A percentile compares a stretch with the other conserved stretches of the same genome.
phyloP scores from a whole-genome alignment of 2,113 vertebrate genomes.

The Callionymus lyra region DNA sequence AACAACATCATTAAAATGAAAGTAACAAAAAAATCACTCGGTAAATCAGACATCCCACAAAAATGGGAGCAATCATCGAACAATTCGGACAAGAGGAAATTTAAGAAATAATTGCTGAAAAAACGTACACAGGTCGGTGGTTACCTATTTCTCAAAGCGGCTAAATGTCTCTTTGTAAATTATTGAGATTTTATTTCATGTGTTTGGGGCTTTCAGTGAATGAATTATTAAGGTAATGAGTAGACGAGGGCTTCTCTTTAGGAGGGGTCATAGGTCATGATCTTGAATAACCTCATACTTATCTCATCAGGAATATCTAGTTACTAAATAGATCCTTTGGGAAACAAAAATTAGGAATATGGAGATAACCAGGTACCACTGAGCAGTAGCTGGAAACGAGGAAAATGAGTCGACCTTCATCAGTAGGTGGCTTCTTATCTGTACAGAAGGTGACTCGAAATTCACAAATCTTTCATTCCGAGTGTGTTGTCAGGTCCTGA shows the following conservation, averaged over 20 bases:
- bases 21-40: too few relatives aligned
- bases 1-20: not conserved
- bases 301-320: slow-evolving; percentile 21
- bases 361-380: slow-evolving; percentile 23
- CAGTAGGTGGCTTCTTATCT: too few relatives aligned
- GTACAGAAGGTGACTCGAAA: slow-evolving; percentile 3
- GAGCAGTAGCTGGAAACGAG: not conserved
- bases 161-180: slow-evolving; percentile 55
- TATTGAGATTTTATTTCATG: slow-evolving; percentile 50
- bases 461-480: slow-evolving; percentile 8
- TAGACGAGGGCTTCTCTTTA: slow-evolving; percentile 45
- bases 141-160: slow-evolving; percentile 56
- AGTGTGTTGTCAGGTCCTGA: slow-evolving; percentile 25
- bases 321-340: slow-evolving; percentile 49
- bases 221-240: slow-evolving; percentile 52
- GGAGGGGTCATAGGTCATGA: slow-evolving; percentile 48
- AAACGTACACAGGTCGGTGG: slow-evolving; percentile 26
- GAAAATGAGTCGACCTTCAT: not conserved
- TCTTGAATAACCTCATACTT: slow-evolving; percentile 21
- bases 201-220: slow-evolving; percentile 24
- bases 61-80: too few relatives aligned
- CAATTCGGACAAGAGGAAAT: not conserved
- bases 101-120: slow-evolving; percentile 5
- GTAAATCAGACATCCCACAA: too few relatives aligned
- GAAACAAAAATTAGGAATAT: slow-evolving; percentile 39